A percentile compares a stretch with the other conserved stretches of the same genome.
Evolutionary conservation across 2,888 invertebrate species (phyloP).

Genomic region (Perdita meconis): DNA sequence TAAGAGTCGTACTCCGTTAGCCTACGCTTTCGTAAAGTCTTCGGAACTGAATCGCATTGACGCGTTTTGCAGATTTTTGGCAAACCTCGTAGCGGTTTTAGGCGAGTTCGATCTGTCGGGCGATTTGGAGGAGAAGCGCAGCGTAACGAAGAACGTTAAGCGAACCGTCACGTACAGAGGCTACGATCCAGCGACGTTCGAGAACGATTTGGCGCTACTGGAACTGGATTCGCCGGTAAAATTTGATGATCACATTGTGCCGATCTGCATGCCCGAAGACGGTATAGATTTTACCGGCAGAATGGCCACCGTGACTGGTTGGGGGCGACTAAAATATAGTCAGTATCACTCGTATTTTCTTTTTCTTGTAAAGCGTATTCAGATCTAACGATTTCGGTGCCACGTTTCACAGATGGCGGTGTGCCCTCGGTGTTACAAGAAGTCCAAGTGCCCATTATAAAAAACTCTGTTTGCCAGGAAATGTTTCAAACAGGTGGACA

Average conservation of each 20-base stretch:
- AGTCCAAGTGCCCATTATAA: slow-evolving; percentile 96
- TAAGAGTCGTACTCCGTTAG: slow-evolving; percentile 80
- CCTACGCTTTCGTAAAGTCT: not conserved
- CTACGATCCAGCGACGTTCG: slow-evolving; percentile 95
- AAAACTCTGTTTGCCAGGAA: slow-evolving; percentile 95
- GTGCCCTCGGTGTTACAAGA: slow-evolving; percentile 95
- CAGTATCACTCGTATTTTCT: slow-evolving; percentile 63
- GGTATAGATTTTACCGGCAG: slow-evolving; percentile 92
- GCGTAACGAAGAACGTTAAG: slow-evolving; percentile 92
- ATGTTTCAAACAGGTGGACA: slow-evolving; percentile 97
- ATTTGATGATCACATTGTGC: slow-evolving; percentile 95
- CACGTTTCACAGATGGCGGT: slow-evolving; percentile 87
- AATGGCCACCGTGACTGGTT: slow-evolving; percentile 95
- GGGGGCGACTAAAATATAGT: slow-evolving; percentile 96
- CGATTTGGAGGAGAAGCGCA: slow-evolving; percentile 91
- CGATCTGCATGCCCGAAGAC: slow-evolving; percentile 95
- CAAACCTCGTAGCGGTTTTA: slow-evolving; percentile 95
- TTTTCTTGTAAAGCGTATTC: not conserved
- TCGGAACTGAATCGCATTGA: not conserved
- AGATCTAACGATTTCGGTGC: not conserved
- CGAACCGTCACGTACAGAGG: slow-evolving; percentile 92
- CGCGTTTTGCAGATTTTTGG: slow-evolving; percentile 89
- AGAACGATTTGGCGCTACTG: slow-evolving; percentile 94
- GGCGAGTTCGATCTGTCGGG: slow-evolving; percentile 96
- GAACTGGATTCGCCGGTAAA: slow-evolving; percentile 93